Base-by-base conservation (phyloP, 2,113 vertebrate species). In the Sapayoa aenigma region DNA sequence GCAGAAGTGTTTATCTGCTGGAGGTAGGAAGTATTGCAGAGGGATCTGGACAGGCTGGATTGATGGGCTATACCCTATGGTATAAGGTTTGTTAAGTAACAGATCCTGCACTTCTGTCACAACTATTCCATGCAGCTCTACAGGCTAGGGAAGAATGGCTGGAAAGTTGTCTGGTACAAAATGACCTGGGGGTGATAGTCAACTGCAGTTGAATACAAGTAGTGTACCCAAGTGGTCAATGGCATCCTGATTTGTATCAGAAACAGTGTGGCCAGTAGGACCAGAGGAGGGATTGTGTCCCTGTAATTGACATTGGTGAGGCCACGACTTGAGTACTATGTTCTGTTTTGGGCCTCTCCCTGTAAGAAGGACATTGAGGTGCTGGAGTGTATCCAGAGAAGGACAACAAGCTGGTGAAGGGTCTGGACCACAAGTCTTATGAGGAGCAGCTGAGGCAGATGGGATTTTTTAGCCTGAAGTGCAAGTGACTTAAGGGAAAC, bases 271-370 rank as follows among this genome's bases (percentile, higher is more conserved):
- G 11, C 46, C 53, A 60, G 33, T 46, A 75, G 39, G 16, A 41
- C 2, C 16, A 46, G 23, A 16, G 28, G 20, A 53, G 28, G 0
- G 69, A n/a, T 2, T 4, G 2, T n/a, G 0, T 13, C 20, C 8
- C 0, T 52, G 44, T 39, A 3, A 14, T 24, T 5, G 13, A 52
- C 68, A 20, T 37, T 53, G 7, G 24, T n/a, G 60, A 75, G 12
- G 28, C 19, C 23, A 5, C 16, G 25, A 3, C 0, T 46, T 30
- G 14, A 14, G 8, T 39, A 6, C n/a, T 41, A 28, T 35, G 11
- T 3, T 47, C 13, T 10, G 5, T 47, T 76, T n/a, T 41, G 53
- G 10, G 39, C 24, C 11, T 3, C 30, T 46, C 69, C 18, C 13
- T 39, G 4, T 53, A 46, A 30, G 28, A 74, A 46, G 39, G 39